These are phyloP conservation scores for Melanerpes formicivorus DNA, from an alignment of 2,113 vertebrate species.

Conservation along the genomic window DNA sequence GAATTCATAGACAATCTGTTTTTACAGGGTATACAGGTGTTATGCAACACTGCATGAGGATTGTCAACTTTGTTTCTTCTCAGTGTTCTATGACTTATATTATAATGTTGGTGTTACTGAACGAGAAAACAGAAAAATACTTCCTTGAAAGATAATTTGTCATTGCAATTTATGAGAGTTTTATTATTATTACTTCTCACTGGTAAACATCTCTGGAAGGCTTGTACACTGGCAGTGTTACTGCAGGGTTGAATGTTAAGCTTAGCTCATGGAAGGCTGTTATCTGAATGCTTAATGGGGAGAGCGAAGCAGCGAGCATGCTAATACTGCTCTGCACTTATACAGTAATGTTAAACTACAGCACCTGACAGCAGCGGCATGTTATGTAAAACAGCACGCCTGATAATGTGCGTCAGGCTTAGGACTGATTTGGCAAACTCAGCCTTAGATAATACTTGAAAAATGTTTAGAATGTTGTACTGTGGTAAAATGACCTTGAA, in stretches of 20 bases:
- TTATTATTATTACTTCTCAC: background rate
- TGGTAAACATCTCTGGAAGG: slow-evolving; percentile 55
- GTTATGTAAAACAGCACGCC: slow-evolving; percentile 61
- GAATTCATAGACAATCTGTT: background rate
- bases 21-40: background rate
- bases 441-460: slow-evolving; percentile 21
- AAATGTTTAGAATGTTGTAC: slow-evolving; percentile 4
- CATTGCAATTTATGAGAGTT: background rate
- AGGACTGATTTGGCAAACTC: slow-evolving; percentile 56
- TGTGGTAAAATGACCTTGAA: slow-evolving; percentile 74
- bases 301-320: slow-evolving; percentile 15
- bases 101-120: background rate
- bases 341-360: slow-evolving; percentile 60
- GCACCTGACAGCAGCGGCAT: slow-evolving; percentile 65
- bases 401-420: slow-evolving; percentile 64
- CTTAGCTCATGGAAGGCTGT: slow-evolving; percentile 55
- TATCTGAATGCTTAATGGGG: slow-evolving; percentile 74
- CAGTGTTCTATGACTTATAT: background rate
- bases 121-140: background rate
- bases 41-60: slow-evolving; percentile 1
- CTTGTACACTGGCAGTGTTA: slow-evolving; percentile 18
- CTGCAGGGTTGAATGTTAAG: slow-evolving; percentile 57
- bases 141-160: background rate
- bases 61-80: slow-evolving; percentile 43
- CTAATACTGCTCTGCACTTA: slow-evolving; percentile 60